Base-by-base conservation (phyloP, 2,888 invertebrate species). In the Laothoe populi region DNA sequence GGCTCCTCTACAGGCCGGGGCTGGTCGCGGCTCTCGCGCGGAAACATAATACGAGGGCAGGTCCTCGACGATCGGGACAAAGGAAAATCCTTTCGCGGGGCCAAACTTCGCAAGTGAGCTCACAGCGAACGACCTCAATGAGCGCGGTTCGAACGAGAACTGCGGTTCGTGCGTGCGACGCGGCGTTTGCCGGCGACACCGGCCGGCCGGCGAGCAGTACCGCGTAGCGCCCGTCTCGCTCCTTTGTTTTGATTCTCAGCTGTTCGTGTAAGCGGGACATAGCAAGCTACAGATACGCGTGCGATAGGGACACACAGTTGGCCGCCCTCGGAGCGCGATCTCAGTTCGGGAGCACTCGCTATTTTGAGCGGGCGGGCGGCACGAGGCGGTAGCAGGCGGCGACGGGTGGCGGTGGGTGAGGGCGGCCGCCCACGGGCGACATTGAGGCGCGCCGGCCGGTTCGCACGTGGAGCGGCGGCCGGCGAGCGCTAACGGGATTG, bases 211-310 rank as follows among this genome's bases (percentile, higher is more conserved):
- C 88, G 90, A 92, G 89, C 82, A 84, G 87, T 90, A 87, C 87
- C 87, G 87, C 84, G 86, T 87, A 90, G 88, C 82, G 82, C 83
- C 89, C 87, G 92, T 92, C 90, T 90, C 92, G 79, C 87, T 90
- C 86, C 84, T 92, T 93, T 93, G 93, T 93, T 92, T 92, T 93
- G 92, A 90, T 92, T 90, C 92, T 92, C 93, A 93, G 92, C 93
- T 92, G 92, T 91, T 92, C 78, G 84, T 68, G 79, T 64, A 84
- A 87, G 81, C 70, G 87, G 83, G 87, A 84, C 65, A 70, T 57
- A 68, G 68, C 61, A 70, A 63, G 64, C 65, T 64, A 69, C 68
- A 74, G 77, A 78, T 79, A 81, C 80, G 83, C 48, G 76, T 35
- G 83, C 80, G 81, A 84, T 84, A 69, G 82, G 66, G 79, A 74